Percentiles rank a stretch among this genome's conserved stretches.
phyloP scores from a whole-genome alignment of 2,888 invertebrate genomes.

The Nebria brevicollis region DNA sequence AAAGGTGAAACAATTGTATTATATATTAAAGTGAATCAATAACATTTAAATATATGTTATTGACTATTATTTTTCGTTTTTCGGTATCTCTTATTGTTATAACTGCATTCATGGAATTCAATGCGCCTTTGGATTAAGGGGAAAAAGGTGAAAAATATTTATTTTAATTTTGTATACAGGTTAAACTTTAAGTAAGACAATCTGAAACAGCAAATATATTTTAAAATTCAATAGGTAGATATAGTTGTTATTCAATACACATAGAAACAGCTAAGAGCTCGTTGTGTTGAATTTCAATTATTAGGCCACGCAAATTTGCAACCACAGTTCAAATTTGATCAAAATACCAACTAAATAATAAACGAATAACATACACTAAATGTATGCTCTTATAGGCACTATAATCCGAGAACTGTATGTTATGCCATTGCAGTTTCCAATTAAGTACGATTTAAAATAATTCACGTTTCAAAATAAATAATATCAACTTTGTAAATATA shows the following conservation, averaged over 20 bases:
- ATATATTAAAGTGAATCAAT: too few relatives aligned
- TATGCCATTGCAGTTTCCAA: not conserved
- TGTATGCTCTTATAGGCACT: not conserved
- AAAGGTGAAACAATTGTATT: too few relatives aligned
- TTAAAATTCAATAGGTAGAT: not conserved
- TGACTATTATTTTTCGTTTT: too few relatives aligned
- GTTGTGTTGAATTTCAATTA: slow-evolving; percentile 8
- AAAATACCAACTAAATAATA: not conserved
- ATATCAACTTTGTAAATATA: not conserved
- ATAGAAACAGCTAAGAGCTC: not conserved
- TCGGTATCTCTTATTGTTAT: too few relatives aligned
- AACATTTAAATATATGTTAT: too few relatives aligned
- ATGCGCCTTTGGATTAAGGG: too few relatives aligned
- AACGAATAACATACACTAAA: not conserved
- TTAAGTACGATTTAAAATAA: not conserved
- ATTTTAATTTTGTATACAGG: not conserved
- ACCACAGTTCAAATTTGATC: not conserved
- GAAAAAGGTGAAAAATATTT: too few relatives aligned
- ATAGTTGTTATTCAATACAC: not conserved
- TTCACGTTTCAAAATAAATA: not conserved
- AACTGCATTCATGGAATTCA: too few relatives aligned
- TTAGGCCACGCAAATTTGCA: not conserved
- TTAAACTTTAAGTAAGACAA: not conserved
- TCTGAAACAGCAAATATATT: not conserved
- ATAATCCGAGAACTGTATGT: not conserved